phyloP scores from a whole-genome alignment of 2,888 invertebrate species.

The Lysandra coridon region DNA sequence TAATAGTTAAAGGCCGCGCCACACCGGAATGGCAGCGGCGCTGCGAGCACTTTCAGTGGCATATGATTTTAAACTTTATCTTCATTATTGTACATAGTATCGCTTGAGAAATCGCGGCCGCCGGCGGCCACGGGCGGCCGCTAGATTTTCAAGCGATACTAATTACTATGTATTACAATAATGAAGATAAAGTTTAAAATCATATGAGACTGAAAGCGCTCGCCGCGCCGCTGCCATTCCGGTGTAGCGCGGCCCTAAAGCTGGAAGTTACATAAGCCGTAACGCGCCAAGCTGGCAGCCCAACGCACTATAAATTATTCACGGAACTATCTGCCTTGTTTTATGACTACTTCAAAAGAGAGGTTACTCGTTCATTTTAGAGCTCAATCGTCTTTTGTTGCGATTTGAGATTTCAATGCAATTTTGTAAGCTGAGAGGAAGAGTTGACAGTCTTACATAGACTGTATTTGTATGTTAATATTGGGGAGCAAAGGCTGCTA shows the following conservation, averaged over 20 bases:
- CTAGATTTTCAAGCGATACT: too few species aligned
- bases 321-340: neutral
- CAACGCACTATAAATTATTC: constrained; percentile 23
- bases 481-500: neutral
- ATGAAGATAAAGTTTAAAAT: too few species aligned
- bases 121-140: too few species aligned
- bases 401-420: neutral
- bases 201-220: too few species aligned
- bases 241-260: neutral
- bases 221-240: too few species aligned
- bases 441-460: neutral
- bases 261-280: constrained; percentile 12
- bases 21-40: too few species aligned
- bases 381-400: constrained; percentile 2
- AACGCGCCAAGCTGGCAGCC: constrained; percentile 27
- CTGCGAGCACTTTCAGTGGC: too few species aligned
- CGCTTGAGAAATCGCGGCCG: too few species aligned
- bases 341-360: constrained; percentile 11
- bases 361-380: neutral
- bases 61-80: too few species aligned
- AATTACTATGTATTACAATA: too few species aligned
- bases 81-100: too few species aligned
- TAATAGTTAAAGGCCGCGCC: neutral
- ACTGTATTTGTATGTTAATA: neutral
- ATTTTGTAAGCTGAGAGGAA: neutral